Base-by-base conservation (phyloP, 2,113 vertebrate genomes). In the Petaurus breviceps region DNA sequence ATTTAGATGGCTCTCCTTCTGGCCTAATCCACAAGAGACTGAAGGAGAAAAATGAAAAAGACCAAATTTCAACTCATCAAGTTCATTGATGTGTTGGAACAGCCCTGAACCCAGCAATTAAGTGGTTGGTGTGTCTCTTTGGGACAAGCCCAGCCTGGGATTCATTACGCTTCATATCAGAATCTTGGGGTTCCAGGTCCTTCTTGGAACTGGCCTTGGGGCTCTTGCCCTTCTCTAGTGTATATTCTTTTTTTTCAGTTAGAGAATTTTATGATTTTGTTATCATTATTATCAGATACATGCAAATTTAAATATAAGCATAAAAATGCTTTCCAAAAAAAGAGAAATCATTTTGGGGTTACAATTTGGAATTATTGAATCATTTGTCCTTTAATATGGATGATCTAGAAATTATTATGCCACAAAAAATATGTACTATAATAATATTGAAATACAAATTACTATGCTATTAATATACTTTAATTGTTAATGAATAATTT, bases 271-370 rank as follows among this genome's bases (percentile, higher is more conserved):
- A 92, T 94, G 46, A 47, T 54, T 26, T n/a, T n/a, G n/a, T n/a
- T n/a, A n/a, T n/a, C n/a, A n/a, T n/a, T n/a, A n/a, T n/a, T n/a
- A 84, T 90, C 46, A 90, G 31, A 94, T 90, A 90, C 50, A 92
- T 51, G 47, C 47, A 49, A 49, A 49, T 49, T 94, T 94, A 95
- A 94, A 95, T 91, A 31, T 93, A 94, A 96, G 23, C 54, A 91
- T 16, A 89, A 92, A 94, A 97, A 31, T 16, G 53, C 8, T 91
- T 94, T 77, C 90, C 23, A 28, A 94, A n/a, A 9, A 95, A 84
- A 46, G 51, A 43, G 55, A 93, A 96, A 54, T 90, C 95, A 84
- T 91, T 52, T 52, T 91, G 94, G n/a, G 77, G 47, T 95, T 49
- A 94, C 94, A 46, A 84, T 91, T 95, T 96, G 43, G 24, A 94